Base-by-base conservation (phyloP, 2,797 vertebrate species). In the Alfaro cultratus region DNA sequence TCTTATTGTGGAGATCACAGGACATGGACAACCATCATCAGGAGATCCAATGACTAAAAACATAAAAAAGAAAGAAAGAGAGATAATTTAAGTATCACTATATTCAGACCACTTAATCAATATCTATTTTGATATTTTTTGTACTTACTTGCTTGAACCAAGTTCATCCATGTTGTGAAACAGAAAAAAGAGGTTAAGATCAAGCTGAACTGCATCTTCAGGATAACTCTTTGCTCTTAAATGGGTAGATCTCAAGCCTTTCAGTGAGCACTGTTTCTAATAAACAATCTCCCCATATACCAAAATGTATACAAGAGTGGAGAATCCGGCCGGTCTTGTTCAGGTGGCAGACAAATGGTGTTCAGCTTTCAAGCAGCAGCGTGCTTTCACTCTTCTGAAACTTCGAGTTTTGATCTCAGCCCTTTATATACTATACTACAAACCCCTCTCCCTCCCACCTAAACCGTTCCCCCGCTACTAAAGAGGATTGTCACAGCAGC, bases 61-160 rank as follows among this genome's bases (percentile, higher is more conserved):
- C 34, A 6, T 83, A 6, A 53, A 53, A 45, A 46, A 46, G 45
- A 86, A 34, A 84, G 4, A 83, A 0, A 43, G 3, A 74, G 9
- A 67, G 41, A 73, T 21, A 41, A 86, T 68, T 62, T 62, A 67
- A 45, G 51, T 15, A 0, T 55, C 15, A 16, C 43, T 12, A 51
- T 70, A 73, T 16, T 80, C 45, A 13, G 0, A 71, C 0, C 18
- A 47, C 21, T 79, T 1, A 31, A 5, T 60, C 0, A 10, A 73
- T 45, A 1, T 43, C n/a, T 43, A 1, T 4, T 4, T 36, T 36
- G 0, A 26, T 29, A 21, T n/a, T 39, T 29, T 11, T 7, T 18
- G 18, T 78, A 94, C 94, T 93, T 68, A 95, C 95, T 29, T 77
- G 90, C 75, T 11, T 79, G 26, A 72, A 72, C 77, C 1, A 36